Percentiles rank a stretch among this genome's conserved stretches.
phyloP scores from a whole-genome alignment of 2,888 invertebrate species.

The Erebia palarica region DNA sequence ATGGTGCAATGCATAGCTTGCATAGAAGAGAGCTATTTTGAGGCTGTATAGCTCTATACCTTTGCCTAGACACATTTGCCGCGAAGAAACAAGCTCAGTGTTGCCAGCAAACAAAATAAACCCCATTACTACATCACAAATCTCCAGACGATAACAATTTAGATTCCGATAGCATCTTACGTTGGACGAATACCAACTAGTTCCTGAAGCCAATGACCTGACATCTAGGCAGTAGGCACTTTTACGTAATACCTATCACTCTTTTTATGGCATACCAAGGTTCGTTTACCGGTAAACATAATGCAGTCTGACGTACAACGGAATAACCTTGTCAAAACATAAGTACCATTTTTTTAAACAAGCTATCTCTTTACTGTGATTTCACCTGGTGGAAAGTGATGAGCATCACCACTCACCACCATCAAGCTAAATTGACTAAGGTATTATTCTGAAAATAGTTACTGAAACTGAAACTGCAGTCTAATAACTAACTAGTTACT shows the following conservation, averaged over 20 bases:
- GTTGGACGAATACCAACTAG: slow-evolving; percentile 49
- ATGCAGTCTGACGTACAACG: neutral
- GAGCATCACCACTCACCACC: too few species aligned
- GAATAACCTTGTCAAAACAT: neutral
- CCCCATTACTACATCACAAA: slow-evolving; percentile 30
- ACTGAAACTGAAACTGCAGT: too few species aligned
- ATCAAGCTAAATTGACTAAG: too few species aligned
- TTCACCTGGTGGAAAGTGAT: too few species aligned
- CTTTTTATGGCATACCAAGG: slow-evolving; percentile 19
- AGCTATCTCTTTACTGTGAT: too few species aligned
- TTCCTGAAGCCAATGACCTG: slow-evolving; percentile 54
- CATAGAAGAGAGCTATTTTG: neutral
- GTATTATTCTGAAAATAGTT: too few species aligned
- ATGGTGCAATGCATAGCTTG: too few species aligned
- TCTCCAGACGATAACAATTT: slow-evolving; percentile 42
- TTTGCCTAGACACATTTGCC: neutral
- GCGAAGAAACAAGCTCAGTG: neutral
- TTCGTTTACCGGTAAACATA: slow-evolving; percentile 12
- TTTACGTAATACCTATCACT: slow-evolving; percentile 29
- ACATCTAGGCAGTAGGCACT: slow-evolving; percentile 27
- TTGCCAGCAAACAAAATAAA: slow-evolving; percentile 32
- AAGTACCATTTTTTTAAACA: neutral
- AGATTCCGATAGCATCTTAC: slow-evolving; percentile 46
- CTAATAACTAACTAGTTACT: too few species aligned
- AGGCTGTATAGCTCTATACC: neutral